A percentile compares a stretch with the other conserved stretches of the same genome.
phyloP scores from a whole-genome alignment of 2,797 vertebrate genomes.

The Distichodus sexfasciatus region DNA sequence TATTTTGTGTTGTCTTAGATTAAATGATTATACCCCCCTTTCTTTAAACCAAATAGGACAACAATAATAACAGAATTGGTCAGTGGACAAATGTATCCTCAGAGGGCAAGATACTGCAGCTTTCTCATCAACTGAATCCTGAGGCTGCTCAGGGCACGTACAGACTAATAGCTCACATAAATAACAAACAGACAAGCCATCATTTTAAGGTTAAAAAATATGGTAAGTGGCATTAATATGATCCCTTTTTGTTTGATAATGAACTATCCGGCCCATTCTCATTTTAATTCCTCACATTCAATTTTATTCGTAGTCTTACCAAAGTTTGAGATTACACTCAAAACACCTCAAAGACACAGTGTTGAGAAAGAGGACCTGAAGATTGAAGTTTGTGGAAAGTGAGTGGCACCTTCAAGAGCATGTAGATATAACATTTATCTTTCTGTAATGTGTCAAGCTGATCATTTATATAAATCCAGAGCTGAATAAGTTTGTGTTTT shows the following conservation, averaged over 20 bases:
- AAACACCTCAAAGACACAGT: not conserved
- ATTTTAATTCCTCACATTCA: not conserved
- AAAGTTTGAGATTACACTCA: slow-evolving; percentile 36
- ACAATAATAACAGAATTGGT: slow-evolving; percentile 34
- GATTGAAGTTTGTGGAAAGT: slow-evolving; percentile 40
- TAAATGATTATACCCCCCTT: not conserved
- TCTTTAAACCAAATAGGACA: slow-evolving; percentile 20
- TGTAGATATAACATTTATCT: not conserved
- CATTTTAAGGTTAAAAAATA: slow-evolving; percentile 43
- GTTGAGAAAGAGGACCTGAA: slow-evolving; percentile 3
- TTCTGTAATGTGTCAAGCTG: not conserved
- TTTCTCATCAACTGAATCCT: slow-evolving; percentile 38
- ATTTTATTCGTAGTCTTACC: slow-evolving; percentile 35
- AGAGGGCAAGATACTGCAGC: slow-evolving; percentile 33
- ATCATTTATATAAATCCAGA: no score
- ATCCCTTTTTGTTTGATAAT: not conserved
- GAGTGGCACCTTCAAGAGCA: not conserved
- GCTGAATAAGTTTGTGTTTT: not conserved
- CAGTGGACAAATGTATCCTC: slow-evolving; percentile 46
- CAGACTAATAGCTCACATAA: not conserved
- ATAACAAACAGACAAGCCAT: not conserved
- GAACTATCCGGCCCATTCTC: not conserved
- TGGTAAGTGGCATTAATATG: slow-evolving; percentile 26
- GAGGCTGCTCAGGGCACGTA: slow-evolving; percentile 39
- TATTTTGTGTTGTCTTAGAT: no score